Conservation (phyloP, 2,113 vertebrate species). For the Cricetomys ansorgei region DNA sequence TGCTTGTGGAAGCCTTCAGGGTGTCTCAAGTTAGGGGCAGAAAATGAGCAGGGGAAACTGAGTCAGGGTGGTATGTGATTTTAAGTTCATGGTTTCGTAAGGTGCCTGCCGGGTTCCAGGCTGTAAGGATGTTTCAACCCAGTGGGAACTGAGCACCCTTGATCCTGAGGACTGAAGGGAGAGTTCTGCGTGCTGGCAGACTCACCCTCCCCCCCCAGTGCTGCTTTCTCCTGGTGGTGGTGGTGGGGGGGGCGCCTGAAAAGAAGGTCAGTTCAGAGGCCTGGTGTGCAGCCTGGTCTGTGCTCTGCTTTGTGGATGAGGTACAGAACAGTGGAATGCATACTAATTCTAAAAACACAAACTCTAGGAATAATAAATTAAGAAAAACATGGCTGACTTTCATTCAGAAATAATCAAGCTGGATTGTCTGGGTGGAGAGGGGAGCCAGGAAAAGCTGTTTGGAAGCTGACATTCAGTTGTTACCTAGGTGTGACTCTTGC, state of each 20-base stretch:
- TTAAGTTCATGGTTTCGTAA: neutral
- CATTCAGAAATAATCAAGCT: slow-evolving; percentile 46
- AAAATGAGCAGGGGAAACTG: neutral
- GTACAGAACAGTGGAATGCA: neutral
- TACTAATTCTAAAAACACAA: neutral
- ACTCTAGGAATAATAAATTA: neutral
- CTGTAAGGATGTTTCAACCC: neutral
- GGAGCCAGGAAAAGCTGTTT: neutral
- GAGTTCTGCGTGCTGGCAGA: neutral
- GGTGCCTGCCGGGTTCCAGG: neutral
- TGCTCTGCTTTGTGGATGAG: neutral
- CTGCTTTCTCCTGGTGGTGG: neutral
- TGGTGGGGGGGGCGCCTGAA: neutral
- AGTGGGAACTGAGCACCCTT: neutral
- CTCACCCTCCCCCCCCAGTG: neutral
- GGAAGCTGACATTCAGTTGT: neutral
- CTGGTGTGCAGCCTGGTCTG: neutral
- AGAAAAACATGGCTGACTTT: neutral
- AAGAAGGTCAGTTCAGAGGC: neutral
- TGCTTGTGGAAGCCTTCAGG: neutral
- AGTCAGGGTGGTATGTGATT: fast-evolving
- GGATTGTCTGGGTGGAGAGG: neutral
- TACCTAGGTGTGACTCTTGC: neutral
- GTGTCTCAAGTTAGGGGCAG: neutral
- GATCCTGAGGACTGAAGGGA: neutral